These are phyloP conservation scores for Calliopsis andreniformis DNA, from an alignment of 1,140 invertebrate genomes.

Conservation along the genomic window DNA sequence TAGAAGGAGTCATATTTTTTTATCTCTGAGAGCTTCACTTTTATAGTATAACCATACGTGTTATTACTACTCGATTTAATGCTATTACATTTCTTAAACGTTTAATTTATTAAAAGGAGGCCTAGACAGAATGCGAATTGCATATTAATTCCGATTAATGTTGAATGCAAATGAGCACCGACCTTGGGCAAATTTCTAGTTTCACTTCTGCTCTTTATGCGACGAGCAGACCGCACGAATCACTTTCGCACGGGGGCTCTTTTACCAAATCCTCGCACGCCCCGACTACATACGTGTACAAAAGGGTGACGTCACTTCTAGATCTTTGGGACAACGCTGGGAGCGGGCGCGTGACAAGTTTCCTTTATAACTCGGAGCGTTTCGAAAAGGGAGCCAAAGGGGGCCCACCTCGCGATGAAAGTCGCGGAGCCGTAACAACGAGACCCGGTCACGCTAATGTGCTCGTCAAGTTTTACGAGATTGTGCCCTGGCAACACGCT, in stretches of 20 bases:
- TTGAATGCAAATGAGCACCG: conserved; percentile 18
- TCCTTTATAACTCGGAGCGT: conserved; percentile 38
- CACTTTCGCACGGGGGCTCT: conserved; percentile 40
- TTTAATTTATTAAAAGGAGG: no score
- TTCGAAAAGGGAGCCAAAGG: conserved; percentile 30
- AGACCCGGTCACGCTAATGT: conserved; percentile 29
- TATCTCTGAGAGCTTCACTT: no score
- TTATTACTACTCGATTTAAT: no score
- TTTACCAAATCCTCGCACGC: conserved; percentile 51
- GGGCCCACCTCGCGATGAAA: conserved; percentile 11
- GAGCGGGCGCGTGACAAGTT: conserved; percentile 38
- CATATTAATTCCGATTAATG: no score
- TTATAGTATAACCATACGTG: no score
- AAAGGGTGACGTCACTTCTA: conserved; percentile 48
- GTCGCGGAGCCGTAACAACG: conserved; percentile 12
- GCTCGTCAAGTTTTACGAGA: conserved; percentile 42
- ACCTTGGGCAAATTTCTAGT: conserved; percentile 47
- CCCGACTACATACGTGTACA: conserved; percentile 24
- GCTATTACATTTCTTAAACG: no score
- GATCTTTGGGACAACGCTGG: conserved; percentile 29
- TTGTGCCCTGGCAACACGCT: conserved; percentile 27
- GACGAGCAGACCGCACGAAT: conserved; percentile 12
- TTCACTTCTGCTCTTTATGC: conserved; percentile 32
- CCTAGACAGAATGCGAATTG: no score
- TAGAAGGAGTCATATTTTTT: no score